Conservation (phyloP, 2,797 vertebrate species). For the Sebastes taczanowskii region DNA sequence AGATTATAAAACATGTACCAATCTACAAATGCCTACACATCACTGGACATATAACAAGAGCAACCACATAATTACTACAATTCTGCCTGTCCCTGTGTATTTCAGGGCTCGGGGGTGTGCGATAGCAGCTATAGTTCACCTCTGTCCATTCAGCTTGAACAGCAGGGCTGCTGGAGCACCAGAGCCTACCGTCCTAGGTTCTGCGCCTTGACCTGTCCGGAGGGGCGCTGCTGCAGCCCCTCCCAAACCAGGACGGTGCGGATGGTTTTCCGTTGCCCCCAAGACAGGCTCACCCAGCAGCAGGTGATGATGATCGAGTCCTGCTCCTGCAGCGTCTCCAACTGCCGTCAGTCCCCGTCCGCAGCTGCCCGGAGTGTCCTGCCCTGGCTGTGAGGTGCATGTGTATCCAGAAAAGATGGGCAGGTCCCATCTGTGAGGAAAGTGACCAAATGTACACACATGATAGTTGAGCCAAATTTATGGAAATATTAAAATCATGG, state of each 20-base stretch:
- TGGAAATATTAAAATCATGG: not conserved
- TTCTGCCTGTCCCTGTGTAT: not conserved
- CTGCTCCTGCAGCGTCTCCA: constrained; percentile 48
- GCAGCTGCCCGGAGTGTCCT: not conserved
- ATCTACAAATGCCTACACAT: not conserved
- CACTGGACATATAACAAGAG: not conserved
- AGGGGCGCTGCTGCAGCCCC: constrained; percentile 51
- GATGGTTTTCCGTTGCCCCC: constrained; percentile 42
- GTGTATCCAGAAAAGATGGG: not conserved
- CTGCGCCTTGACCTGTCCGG: constrained; percentile 25
- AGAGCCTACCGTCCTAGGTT: constrained; percentile 27
- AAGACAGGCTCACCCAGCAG: constrained; percentile 23
- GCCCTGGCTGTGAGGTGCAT: constrained; percentile 13
- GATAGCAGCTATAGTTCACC: constrained; percentile 40
- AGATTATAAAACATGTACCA: not conserved
- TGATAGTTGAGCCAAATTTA: not conserved
- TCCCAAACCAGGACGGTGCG: constrained; percentile 32
- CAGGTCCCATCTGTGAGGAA: constrained; percentile 16
- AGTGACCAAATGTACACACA: not conserved
- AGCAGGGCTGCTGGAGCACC: constrained; percentile 56
- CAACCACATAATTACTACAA: not conserved
- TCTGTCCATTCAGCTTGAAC: constrained; percentile 39
- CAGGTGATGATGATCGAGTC: constrained; percentile 58
- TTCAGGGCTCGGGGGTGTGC: constrained; percentile 29
- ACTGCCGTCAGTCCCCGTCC: constrained; percentile 10